A percentile compares a stretch with the other conserved stretches of the same genome.
These are phyloP conservation scores for Panagrolaimus sp. DNA, from an alignment of 1,140 invertebrate genomes.

Conservation along the genomic window DNA sequence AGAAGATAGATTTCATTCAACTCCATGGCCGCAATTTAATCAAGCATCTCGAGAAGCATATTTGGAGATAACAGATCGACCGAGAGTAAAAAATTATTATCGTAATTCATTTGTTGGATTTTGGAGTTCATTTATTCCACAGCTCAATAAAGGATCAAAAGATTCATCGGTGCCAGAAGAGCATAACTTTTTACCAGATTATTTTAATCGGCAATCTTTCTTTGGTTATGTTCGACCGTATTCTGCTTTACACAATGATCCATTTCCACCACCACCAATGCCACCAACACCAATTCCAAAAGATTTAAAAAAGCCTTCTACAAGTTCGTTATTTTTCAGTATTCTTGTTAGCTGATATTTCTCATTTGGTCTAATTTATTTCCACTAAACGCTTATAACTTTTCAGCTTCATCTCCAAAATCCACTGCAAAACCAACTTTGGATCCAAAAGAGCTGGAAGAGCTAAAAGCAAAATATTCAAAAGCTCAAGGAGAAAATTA, in stretches of 20 bases:
- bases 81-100: constrained; percentile 73
- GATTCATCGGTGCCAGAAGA: constrained; percentile 68
- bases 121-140: constrained; percentile 88
- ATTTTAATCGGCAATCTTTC: constrained; percentile 59
- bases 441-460: not conserved
- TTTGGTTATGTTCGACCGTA: constrained; percentile 54
- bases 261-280: constrained; percentile 58
- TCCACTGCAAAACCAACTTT: not conserved
- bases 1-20: constrained; percentile 51
- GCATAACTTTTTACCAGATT: constrained; percentile 66
- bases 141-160: constrained; percentile 72
- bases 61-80: constrained; percentile 54
- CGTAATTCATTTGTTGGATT: constrained; percentile 87
- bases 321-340: constrained; percentile 24
- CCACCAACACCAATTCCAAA: constrained; percentile 42
- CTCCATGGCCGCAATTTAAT: constrained; percentile 54
- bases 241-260: constrained; percentile 46
- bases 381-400: not conserved
- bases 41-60: constrained; percentile 52
- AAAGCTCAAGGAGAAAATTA: constrained; percentile 5
- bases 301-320: constrained; percentile 27
- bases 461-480: not conserved
- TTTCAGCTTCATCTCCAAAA: constrained; percentile 3
- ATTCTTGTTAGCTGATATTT: too few species aligned
- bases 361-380: not conserved